phyloP scores from a whole-genome alignment of 2,113 vertebrate genomes.

The Turnix velox region DNA sequence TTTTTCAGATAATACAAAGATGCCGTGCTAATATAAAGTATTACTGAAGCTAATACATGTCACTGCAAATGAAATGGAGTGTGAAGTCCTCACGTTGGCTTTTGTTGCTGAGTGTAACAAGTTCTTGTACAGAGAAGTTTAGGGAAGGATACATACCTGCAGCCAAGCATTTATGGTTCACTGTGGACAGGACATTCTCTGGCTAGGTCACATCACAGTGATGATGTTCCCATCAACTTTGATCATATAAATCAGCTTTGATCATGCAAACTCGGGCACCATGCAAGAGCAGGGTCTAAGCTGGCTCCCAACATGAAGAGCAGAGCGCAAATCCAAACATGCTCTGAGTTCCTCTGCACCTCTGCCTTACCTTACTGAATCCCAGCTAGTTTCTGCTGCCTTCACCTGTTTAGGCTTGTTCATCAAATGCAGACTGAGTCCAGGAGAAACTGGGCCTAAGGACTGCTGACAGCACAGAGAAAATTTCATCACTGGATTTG shows the following conservation, averaged over 20 bases:
- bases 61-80: background rate
- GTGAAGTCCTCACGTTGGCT: background rate
- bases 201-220: background rate
- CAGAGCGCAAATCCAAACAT: background rate
- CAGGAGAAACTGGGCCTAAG: background rate
- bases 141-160: background rate
- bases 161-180: background rate
- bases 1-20: background rate
- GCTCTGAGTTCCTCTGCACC: background rate
- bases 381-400: background rate
- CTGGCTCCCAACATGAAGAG: background rate
- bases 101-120: background rate
- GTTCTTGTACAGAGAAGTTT: fast-evolving
- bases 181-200: background rate
- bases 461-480: background rate
- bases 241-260: background rate
- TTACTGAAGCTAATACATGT: background rate
- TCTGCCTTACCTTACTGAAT: background rate
- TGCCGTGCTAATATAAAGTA: background rate
- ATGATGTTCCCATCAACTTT: background rate
- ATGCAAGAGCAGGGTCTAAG: background rate
- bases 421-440: background rate
- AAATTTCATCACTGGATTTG: background rate
- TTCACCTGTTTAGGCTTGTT: background rate
- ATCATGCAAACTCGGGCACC: background rate